Base-by-base conservation (phyloP, 92 coral and sea anemone genomes). In the Virgularia gustaviana region DNA sequence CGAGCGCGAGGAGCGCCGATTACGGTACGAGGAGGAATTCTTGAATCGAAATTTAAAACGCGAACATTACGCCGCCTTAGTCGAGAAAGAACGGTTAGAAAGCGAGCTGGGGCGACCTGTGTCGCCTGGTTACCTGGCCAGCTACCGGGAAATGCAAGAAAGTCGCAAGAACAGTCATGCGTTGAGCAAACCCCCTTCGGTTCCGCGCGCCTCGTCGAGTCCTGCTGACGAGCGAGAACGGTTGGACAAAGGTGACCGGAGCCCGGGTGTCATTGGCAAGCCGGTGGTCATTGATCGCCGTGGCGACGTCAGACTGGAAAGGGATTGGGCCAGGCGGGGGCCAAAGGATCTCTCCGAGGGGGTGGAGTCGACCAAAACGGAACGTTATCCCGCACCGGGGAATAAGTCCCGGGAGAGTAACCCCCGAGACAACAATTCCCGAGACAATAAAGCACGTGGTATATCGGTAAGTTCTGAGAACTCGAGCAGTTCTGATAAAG, bases 21-120 rank as follows among this genome's bases (percentile, higher is more conserved):
- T 66, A 22, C 30, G 61, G 33, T 68, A 49, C 27, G 23, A 47
- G 7, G 75, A 68, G 12, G 75, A 68, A 33, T 18, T 51, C 4
- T 7, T 30, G 45, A 32, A 33, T 8, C 43, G 28, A 0, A 42
- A 32, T 16, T 5, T 15, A 2, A 39, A 68, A 34, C 47, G 75
- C 33, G 75, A 32, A 18, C 75, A 45, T 47, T 49, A 41, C 22
- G 15, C 43, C 12, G 18, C 45, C 1, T 29, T 33, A 9, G 2
- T 23, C 0, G 68, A 38, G 16, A 52, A 52, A 52, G 6, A 15
- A 52, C 58, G 58, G 5, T 33, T 22, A 52, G 30, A 52, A 22
- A 52, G 28, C 31, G 58, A 22, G 4, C 10, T 28, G 8, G 31
- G 15, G 6, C 55, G 55, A 47, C 31, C 5, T 22, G 15, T 11